A percentile compares a stretch with the other conserved stretches of the same genome.
Evolutionary conservation across 2,888 invertebrate species (phyloP).

Genomic region (Athetis lepigone): DNA sequence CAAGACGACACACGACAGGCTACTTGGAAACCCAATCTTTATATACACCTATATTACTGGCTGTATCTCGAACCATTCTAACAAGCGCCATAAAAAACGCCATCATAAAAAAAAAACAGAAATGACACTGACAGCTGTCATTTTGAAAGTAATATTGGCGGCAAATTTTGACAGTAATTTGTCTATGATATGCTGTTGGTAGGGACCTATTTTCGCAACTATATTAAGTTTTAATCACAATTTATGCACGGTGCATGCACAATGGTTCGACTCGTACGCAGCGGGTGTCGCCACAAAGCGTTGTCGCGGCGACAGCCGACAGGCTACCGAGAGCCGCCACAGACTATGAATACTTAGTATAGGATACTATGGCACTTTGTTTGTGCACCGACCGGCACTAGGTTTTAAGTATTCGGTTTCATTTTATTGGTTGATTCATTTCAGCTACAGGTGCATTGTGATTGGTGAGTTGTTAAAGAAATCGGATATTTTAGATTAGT

Average conservation of each 20-base stretch:
- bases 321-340: conserved; percentile 66
- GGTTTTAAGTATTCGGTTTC: conserved; percentile 39
- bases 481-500: not conserved
- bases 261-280: conserved; percentile 57
- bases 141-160: conserved; percentile 16
- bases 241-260: conserved; percentile 48
- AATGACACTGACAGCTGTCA: conserved; percentile 3
- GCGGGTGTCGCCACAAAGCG: conserved; percentile 78
- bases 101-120: not conserved
- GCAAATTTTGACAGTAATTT: conserved; percentile 19
- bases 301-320: conserved; percentile 69
- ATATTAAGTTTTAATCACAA: conserved; percentile 55
- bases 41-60: conserved; percentile 12
- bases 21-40: conserved; percentile 44
- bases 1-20: conserved; percentile 49
- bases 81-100: conserved; percentile 10
- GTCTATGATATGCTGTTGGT: not conserved
- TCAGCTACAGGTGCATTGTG: not conserved
- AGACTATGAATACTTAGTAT: conserved; percentile 51
- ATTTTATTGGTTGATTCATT: conserved; percentile 8
- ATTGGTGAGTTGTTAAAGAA: no score
- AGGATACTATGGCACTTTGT: conserved; percentile 47
- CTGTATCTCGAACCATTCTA: no score
- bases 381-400: conserved; percentile 35
- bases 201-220: conserved; percentile 38